phyloP scores from a whole-genome alignment of 2,888 invertebrate genomes.

The Aleiodes leptofemur region DNA sequence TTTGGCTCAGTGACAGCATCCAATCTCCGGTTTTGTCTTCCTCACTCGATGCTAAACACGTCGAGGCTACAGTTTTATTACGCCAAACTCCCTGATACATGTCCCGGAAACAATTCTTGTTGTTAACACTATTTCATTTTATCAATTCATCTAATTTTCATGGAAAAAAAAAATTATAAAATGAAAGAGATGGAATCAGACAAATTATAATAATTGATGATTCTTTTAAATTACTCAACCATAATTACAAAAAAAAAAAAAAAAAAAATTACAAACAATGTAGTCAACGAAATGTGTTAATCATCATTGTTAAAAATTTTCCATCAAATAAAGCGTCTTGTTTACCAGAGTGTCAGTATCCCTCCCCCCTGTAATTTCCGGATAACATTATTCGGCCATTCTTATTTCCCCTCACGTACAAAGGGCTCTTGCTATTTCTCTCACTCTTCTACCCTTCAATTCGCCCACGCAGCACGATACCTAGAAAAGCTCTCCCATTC shows the following conservation, averaged over 20 bases:
- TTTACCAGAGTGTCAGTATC: slow-evolving; percentile 28
- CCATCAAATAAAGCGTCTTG: slow-evolving; percentile 7
- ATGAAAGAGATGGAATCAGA: too few relatives aligned
- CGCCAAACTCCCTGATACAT: slow-evolving; percentile 11
- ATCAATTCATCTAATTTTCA: neutral
- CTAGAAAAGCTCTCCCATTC: slow-evolving; percentile 48
- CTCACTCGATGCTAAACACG: slow-evolving; percentile 32
- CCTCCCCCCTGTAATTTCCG: slow-evolving; percentile 71
- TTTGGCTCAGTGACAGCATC: slow-evolving; percentile 66
- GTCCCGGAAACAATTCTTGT: slow-evolving; percentile 16
- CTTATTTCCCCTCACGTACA: slow-evolving; percentile 74
- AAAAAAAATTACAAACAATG: too few relatives aligned
- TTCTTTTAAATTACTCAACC: neutral
- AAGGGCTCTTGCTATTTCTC: slow-evolving; percentile 49
- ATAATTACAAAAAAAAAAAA: neutral
- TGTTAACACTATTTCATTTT: slow-evolving; percentile 6
- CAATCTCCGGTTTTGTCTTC: slow-evolving; percentile 57
- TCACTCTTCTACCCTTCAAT: slow-evolving; percentile 50
- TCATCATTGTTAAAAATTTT: slow-evolving; percentile 14
- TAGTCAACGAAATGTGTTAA: neutral
- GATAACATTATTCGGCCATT: slow-evolving; percentile 68
- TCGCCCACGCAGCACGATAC: slow-evolving; percentile 27
- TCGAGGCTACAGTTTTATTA: slow-evolving; percentile 17
- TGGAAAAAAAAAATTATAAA: too few relatives aligned
- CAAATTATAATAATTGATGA: neutral